Conservation (phyloP, 2,888 invertebrate species). For the Acrobasis repandana region DNA sequence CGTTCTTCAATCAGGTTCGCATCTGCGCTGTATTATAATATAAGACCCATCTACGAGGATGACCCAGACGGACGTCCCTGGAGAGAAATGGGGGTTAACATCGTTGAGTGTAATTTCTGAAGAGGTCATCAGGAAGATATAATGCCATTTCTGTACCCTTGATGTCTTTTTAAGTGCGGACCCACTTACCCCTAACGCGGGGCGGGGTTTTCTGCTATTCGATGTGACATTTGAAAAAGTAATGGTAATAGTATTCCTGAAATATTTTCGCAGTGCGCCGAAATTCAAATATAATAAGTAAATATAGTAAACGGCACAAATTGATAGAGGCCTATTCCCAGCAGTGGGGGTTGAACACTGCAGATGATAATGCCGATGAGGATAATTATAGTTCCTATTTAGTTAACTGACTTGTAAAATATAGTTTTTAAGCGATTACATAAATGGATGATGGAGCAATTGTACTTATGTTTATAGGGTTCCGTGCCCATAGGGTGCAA, state of each 20-base stretch:
- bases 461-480: no score
- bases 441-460: no score
- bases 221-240: constrained; percentile 54
- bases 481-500: no score
- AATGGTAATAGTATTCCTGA: constrained; percentile 41
- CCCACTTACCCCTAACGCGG: constrained; percentile 75
- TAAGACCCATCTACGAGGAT: constrained; percentile 31
- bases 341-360: no score
- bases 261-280: neutral
- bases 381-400: no score
- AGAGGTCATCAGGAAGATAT: constrained; percentile 79
- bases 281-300: no score
- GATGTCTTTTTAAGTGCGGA: constrained; percentile 81
- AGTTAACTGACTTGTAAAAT: no score
- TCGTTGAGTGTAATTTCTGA: constrained; percentile 70
- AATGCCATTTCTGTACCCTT: constrained; percentile 79
- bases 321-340: no score
- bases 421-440: no score
- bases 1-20: constrained; percentile 42
- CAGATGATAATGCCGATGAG: no score
- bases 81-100: constrained; percentile 62
- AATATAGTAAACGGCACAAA: no score
- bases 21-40: constrained; percentile 39
- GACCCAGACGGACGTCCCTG: constrained; percentile 48
- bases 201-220: constrained; percentile 52